These are phyloP conservation scores for Macrosoma leucophasiata DNA, from an alignment of 2,888 invertebrate species.

Conservation along the genomic window DNA sequence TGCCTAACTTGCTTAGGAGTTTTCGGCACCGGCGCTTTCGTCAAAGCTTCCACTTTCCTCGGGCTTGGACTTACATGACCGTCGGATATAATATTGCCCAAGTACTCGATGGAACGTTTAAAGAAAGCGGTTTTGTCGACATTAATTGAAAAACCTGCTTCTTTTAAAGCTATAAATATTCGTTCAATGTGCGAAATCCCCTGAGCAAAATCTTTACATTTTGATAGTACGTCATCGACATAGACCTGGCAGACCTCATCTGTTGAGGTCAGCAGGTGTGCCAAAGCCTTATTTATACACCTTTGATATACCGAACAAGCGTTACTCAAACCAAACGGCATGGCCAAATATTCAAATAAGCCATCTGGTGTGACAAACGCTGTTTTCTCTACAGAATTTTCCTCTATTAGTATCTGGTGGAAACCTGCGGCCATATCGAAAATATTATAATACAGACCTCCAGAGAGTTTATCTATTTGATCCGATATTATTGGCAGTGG, in stretches of 20 bases:
- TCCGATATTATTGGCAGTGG: slow-evolving; percentile 8
- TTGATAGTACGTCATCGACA: slow-evolving; percentile 4
- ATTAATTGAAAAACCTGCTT: slow-evolving; percentile 5
- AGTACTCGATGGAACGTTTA: slow-evolving; percentile 23
- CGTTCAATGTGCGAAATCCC: slow-evolving; percentile 1
- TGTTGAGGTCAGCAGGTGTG: too few relatives aligned
- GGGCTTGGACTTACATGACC: slow-evolving; percentile 29
- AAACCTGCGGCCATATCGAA: slow-evolving; percentile 12
- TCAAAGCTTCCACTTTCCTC: slow-evolving; percentile 29
- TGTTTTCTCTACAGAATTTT: slow-evolving; percentile 5
- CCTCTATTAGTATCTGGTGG: slow-evolving; percentile 5
- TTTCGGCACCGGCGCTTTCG: slow-evolving; percentile 26
- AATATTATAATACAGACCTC: slow-evolving; percentile 1
- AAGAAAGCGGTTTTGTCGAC: not conserved
- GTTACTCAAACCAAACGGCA: slow-evolving; percentile 7
- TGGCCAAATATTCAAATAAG: slow-evolving; percentile 3
- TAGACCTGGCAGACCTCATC: slow-evolving; percentile 2
- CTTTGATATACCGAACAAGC: slow-evolving; percentile 2
- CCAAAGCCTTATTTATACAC: slow-evolving; percentile 3
- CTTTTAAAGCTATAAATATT: not conserved
- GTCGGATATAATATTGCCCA: slow-evolving; percentile 24
- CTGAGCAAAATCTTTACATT: not conserved
- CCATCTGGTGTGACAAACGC: slow-evolving; percentile 11
- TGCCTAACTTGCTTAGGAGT: slow-evolving; percentile 27
- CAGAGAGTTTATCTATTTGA: slow-evolving; percentile 7